These are phyloP conservation scores for Synergus itoensis DNA, from an alignment of 2,888 invertebrate species.

Conservation along the genomic window DNA sequence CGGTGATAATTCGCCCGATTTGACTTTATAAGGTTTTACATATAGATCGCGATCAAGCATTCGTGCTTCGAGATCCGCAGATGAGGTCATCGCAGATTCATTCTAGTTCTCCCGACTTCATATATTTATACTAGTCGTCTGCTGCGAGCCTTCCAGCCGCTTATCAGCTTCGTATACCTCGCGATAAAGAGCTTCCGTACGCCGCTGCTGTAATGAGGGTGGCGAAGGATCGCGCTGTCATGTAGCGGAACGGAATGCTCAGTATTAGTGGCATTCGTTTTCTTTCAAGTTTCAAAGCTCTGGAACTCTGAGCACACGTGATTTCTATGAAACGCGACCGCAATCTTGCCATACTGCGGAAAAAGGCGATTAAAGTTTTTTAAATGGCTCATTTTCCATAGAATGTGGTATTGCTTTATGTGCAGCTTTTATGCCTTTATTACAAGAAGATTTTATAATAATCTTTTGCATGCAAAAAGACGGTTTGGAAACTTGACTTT, in stretches of 20 bases:
- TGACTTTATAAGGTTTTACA: slow-evolving; percentile 16
- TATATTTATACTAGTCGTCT: slow-evolving; percentile 29
- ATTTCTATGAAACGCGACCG: slow-evolving; percentile 27
- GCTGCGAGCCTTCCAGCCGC: slow-evolving; percentile 19
- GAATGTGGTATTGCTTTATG: background rate
- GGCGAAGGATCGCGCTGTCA: slow-evolving; percentile 52
- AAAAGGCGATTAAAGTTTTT: background rate
- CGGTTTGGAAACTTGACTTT: no score
- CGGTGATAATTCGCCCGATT: slow-evolving; percentile 5
- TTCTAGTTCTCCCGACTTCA: slow-evolving; percentile 31
- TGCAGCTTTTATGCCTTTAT: no score
- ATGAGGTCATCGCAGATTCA: slow-evolving; percentile 35
- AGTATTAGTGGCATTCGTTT: slow-evolving; percentile 36
- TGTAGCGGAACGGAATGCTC: slow-evolving; percentile 41
- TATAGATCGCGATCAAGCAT: slow-evolving; percentile 11
- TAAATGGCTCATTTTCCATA: background rate
- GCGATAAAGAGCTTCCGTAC: slow-evolving; percentile 38
- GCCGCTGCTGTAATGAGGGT: slow-evolving; percentile 40
- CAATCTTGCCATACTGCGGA: slow-evolving; percentile 11
- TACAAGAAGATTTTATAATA: no score
- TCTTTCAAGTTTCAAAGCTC: slow-evolving; percentile 23
- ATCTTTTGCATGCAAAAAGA: background rate
- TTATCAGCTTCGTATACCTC: slow-evolving; percentile 29
- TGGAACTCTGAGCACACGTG: slow-evolving; percentile 21
- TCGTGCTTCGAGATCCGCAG: slow-evolving; percentile 18